Conservation (phyloP, 2,888 invertebrate species). For the Nysson spinosus region DNA sequence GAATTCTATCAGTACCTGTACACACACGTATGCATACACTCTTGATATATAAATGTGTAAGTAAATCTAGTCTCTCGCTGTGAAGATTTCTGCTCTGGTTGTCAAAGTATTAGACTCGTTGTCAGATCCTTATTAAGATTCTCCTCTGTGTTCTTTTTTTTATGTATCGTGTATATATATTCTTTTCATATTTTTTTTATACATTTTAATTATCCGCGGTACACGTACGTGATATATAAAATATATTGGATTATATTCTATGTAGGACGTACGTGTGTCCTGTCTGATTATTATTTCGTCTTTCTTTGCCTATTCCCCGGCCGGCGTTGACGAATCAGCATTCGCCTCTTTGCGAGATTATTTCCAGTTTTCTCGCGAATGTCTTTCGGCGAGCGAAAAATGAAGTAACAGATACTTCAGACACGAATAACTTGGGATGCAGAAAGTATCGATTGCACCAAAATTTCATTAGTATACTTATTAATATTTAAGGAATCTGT, state of each 20-base stretch:
- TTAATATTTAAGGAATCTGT: too few relatives aligned
- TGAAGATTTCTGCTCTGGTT: conserved; percentile 63
- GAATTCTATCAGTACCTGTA: conserved; percentile 50
- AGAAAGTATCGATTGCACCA: too few relatives aligned
- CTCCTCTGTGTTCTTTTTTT: conserved; percentile 32
- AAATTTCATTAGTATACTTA: too few relatives aligned
- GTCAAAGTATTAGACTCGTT: conserved; percentile 51
- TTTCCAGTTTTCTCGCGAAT: not conserved
- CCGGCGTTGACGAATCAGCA: not conserved
- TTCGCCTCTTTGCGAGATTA: too few relatives aligned
- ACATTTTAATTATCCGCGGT: too few relatives aligned
- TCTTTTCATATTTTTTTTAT: conserved; percentile 1
- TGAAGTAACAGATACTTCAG: too few relatives aligned
- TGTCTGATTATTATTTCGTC: not conserved
- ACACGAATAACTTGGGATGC: not conserved
- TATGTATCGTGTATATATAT: conserved; percentile 24
- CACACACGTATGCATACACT: conserved; percentile 52
- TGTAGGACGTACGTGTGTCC: too few relatives aligned
- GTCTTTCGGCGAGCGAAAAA: not conserved
- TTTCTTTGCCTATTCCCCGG: not conserved
- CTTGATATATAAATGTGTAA: conserved; percentile 57
- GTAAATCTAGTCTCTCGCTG: conserved; percentile 61
- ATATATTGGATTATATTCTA: not conserved
- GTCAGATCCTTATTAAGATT: conserved; percentile 48
- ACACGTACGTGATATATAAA: not conserved